Evolutionary conservation across 2,888 invertebrate genomes (phyloP), one percentile per base, ranked within the genome.

Genomic region (Drosophila rellima): DNA sequence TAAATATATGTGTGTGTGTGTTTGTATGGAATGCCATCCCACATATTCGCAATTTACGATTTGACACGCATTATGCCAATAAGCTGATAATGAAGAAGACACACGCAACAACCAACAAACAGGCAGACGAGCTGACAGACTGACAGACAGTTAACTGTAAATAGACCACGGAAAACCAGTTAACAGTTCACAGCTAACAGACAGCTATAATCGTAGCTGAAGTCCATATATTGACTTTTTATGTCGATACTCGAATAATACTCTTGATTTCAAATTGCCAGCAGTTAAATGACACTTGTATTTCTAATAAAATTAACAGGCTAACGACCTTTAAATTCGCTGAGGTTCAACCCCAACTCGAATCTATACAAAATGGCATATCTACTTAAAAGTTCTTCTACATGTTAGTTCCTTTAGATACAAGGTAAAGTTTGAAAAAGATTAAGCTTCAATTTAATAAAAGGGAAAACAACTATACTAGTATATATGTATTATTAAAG

Each of bases 21-120:
- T 45, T 40, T 8, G 23, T 29, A 17, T n/a, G 47, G 26, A 18
- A 39, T 11, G 11, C 11, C 47, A 63, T 13, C 8, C n/a, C 44
- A 55, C 15, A 47, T 31, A 26, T 20, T 26, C 44, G 15, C 42
- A 56, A 52, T 55, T 71, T 51, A 60, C 55, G 55, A 60, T 66
- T 65, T 55, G 20, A 51, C 59, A 35, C 55, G 51, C 59, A 63
- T 77, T 72, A 63, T 37, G 48, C 42, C 63, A 69, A 64, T 69
- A 74, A 62, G 62, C 68, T 57, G 68, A 54, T 69, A 72, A 77
- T 77, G 31, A 71, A 63, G 56, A 65, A 23, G 33, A 45, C 44
- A 42, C 40, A 20, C 29, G 37, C 35, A 55, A 42, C 23, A 13
- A 39, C 8, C 11, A 18, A 39, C 33, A 3, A 17, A 11, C 45